phyloP scores from a whole-genome alignment of 2,888 invertebrate genomes.

The Megalurothrips usitatus region DNA sequence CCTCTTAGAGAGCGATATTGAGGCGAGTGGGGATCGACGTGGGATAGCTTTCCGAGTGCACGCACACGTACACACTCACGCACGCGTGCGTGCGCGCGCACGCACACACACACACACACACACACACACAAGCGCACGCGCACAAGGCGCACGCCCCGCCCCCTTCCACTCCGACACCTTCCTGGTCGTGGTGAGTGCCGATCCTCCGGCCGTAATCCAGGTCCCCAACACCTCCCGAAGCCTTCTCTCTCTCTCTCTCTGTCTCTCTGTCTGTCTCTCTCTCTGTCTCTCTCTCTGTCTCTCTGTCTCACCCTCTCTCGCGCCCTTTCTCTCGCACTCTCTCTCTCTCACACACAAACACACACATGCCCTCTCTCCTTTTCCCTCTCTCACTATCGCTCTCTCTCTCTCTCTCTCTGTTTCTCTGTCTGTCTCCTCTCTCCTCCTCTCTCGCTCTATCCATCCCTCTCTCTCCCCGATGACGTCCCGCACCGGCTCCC shows the following conservation, averaged over 20 bases:
- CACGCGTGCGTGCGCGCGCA: neutral
- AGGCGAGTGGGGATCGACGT: too few species aligned
- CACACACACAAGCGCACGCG: neutral
- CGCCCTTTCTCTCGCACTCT: neutral
- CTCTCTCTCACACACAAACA: neutral
- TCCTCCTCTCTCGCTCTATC: too few species aligned
- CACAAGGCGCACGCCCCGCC: neutral
- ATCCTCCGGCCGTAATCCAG: neutral
- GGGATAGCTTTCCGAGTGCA: neutral
- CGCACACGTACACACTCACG: neutral
- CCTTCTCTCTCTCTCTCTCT: neutral
- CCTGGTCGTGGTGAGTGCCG: neutral
- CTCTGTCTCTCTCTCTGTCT: neutral
- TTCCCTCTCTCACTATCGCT: neutral
- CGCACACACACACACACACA: neutral
- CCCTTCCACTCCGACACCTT: neutral
- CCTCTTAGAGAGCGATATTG: too few species aligned
- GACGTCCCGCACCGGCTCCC: too few species aligned
- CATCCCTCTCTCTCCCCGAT: too few species aligned
- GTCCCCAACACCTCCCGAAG: too few species aligned
- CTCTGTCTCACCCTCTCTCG: neutral
- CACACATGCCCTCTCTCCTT: neutral
- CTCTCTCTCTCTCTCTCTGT: too few species aligned
- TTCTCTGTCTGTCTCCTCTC: too few species aligned
- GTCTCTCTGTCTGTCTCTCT: neutral